These are phyloP conservation scores for Eugnorisma glareosa DNA, from an alignment of 2,888 invertebrate genomes.

Conservation along the genomic window DNA sequence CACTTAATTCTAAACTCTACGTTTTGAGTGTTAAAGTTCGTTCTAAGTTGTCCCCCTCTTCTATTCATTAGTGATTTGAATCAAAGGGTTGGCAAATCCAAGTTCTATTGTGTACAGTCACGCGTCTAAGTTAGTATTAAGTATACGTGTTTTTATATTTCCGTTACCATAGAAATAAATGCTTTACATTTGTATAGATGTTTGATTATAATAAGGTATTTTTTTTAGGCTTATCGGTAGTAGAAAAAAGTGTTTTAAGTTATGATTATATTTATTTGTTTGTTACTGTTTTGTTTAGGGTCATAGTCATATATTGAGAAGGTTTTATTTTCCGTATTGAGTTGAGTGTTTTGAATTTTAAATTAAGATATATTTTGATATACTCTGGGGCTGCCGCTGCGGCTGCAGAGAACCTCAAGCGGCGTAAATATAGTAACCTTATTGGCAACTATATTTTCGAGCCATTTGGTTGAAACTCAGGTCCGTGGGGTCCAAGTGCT, in stretches of 20 bases:
- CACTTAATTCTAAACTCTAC: constrained; percentile 68
- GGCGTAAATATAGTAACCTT: no score
- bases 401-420: no score
- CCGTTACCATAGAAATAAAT: constrained; percentile 85
- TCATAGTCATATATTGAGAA: neutral
- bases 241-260: constrained; percentile 13
- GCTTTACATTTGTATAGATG: constrained; percentile 67
- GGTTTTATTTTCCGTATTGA: neutral
- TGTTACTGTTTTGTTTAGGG: neutral
- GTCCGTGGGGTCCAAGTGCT: no score
- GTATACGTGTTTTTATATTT: constrained; percentile 86
- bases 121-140: constrained; percentile 86
- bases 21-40: constrained; percentile 61
- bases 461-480: no score
- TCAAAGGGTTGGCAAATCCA: constrained; percentile 90
- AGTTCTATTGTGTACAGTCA: constrained; percentile 88
- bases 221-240: constrained; percentile 52
- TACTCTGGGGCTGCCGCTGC: no score
- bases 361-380: no score
- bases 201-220: constrained; percentile 62
- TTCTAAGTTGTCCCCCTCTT: constrained; percentile 48
- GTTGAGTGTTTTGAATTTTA: neutral
- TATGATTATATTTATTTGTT: neutral
- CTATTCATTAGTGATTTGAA: constrained; percentile 86
- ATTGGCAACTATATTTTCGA: no score